Base-by-base conservation (phyloP, 2,113 vertebrate species). In the Silurus glanis region DNA sequence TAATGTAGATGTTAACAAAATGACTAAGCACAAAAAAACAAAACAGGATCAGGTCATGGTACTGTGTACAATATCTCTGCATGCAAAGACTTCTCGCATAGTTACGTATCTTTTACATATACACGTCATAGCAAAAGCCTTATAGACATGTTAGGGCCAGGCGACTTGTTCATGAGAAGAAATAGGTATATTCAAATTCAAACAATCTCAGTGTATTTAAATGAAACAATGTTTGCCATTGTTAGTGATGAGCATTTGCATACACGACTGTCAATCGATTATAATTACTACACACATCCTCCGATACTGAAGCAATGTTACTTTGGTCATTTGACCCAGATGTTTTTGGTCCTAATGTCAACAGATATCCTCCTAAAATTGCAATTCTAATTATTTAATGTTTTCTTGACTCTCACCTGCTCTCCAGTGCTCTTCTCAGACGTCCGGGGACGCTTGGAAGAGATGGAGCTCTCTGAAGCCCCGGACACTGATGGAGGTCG, bases 401-500 rank as follows among this genome's bases (percentile, higher is more conserved):
- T 1, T 69, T 47, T 16, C 55, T 2, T 80, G 28, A 23, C 67
- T 37, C 96, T 95, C 92, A 99, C 98, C 98, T 99, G 98, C 92
- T 99, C 98, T 0, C 91, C 89, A 90, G 95, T 94, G 89, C 94
- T 94, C 93, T 99, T 98, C 90, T 99, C 98, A 1, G 96, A 92
- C 74, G 96, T 95, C 94, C 96, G 96, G 53, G 97, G 95, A 93
- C 97, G 96, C 91, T 98, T 99, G 0, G 95, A 96, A 91, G 97
- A 94, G 72, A 97, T 94, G 64, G 96, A 94, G 0, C 95, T 96
- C 91, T 98, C 97, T 0, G 96, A 95, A 83, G 95, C 93, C 92
- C 95, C 95, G 55, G 96, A 95, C 91, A 92, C 91, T 0, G 97
- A 97, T 0, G 96, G 93, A 85, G 96, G 92, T 91, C 96, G 94